A percentile compares a stretch with the other conserved stretches of the same genome.
These are phyloP conservation scores for Rissa tridactyla DNA, from an alignment of 2,113 vertebrate genomes.

Conservation along the genomic window DNA sequence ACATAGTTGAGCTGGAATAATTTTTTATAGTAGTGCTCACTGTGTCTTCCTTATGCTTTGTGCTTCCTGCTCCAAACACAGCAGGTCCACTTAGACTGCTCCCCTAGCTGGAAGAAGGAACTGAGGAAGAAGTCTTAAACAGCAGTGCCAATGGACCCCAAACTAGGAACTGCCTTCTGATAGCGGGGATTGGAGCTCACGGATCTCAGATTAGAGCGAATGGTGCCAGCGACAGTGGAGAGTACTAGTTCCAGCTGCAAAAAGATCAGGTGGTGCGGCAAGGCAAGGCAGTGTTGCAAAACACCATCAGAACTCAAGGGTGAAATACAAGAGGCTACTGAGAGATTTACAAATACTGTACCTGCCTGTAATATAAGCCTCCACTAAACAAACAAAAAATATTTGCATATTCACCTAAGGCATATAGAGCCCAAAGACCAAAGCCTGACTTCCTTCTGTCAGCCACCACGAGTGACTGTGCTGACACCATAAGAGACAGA, in stretches of 20 bases:
- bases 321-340: neutral
- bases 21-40: neutral
- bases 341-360: neutral
- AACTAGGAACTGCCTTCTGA: neutral
- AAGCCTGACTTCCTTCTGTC: neutral
- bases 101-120: neutral
- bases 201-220: neutral
- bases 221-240: neutral
- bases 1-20: neutral
- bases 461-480: neutral
- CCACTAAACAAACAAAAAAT: neutral
- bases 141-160: neutral
- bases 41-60: neutral
- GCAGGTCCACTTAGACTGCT: neutral
- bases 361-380: neutral
- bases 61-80: neutral
- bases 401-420: neutral
- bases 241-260: neutral
- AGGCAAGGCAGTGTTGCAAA: neutral
- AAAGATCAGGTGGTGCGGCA: neutral
- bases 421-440: neutral
- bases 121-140: no score
- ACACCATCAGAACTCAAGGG: neutral
- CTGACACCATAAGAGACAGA: neutral
- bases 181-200: neutral